phyloP scores from a whole-genome alignment of 2,888 invertebrate species.

The Physocephala rufipes region DNA sequence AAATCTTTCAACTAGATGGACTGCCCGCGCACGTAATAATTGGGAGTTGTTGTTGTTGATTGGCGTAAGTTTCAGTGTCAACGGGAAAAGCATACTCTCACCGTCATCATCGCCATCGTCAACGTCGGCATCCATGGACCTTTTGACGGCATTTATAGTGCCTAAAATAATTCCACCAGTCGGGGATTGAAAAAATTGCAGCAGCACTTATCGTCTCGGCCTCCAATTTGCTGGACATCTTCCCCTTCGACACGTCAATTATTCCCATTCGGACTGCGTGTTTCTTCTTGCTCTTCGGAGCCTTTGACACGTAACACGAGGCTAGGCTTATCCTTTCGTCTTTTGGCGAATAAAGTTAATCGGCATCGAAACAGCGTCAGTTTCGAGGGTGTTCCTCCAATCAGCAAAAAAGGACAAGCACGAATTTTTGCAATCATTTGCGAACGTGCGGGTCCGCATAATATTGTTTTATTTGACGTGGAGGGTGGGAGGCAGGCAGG shows the following conservation, averaged over 20 bases:
- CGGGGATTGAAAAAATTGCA: slow-evolving; percentile 24
- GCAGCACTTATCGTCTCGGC: neutral
- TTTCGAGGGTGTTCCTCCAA: no score
- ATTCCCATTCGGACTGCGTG: neutral
- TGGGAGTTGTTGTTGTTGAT: slow-evolving; percentile 32
- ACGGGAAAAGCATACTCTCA: neutral
- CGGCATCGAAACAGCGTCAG: neutral
- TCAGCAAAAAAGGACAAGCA: neutral
- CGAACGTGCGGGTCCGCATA: slow-evolving; percentile 57
- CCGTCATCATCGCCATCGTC: neutral
- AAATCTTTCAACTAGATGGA: slow-evolving; percentile 28
- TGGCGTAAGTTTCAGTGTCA: no score
- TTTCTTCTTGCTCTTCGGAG: neutral
- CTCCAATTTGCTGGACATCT: no score
- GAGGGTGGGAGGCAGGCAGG: slow-evolving; percentile 1
- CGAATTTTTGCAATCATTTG: slow-evolving; percentile 59
- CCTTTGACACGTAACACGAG: slow-evolving; percentile 43
- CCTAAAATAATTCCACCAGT: slow-evolving; percentile 31
- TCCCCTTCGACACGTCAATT: neutral
- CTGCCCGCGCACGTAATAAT: slow-evolving; percentile 33
- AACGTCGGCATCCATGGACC: no score
- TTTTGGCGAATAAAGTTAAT: neutral
- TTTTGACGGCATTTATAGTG: slow-evolving; percentile 13
- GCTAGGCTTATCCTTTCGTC: slow-evolving; percentile 31
- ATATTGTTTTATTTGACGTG: slow-evolving; percentile 39